Base-by-base conservation (phyloP, 2,113 vertebrate species). In the Conger conger region DNA sequence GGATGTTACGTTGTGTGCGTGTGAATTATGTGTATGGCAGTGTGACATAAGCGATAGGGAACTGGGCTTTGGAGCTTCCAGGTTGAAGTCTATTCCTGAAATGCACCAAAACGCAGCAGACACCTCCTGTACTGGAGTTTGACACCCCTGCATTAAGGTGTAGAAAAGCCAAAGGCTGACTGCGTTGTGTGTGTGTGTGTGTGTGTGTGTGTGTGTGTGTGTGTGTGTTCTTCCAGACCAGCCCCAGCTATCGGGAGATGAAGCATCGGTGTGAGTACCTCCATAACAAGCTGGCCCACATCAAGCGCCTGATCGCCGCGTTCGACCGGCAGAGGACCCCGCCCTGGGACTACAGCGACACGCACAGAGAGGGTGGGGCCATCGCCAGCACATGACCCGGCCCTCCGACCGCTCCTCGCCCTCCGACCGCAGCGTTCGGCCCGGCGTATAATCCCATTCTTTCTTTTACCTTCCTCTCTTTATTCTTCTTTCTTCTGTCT, bases 261-360 rank as follows among this genome's bases (percentile, higher is more conserved):
- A 98, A 98, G 81, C 93, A 93, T 60, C 96, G 96, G 92, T 98
- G 95, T 77, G 94, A 97, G 91, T 97, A 97, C 91, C 95, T 99
- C 91, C 96, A 97, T 93, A 96, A 95, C 91, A 99, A 98, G 91
- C 90, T 98, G 93, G 95, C 96, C 87, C 96, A 98, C 91, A 98
- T 97, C 91, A 98, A 97, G 92, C 94, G 94, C 87, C 96, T 97
- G 9, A 96, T 97, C 91, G 90, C 92, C 83, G 96, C 97, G 90
- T 97, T 95, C 88, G 96, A 97, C 94, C 93, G 96, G 92, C 92
- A 87, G 87, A 93, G 93, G 90, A 92, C 87, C 27, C 93, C 93
- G 88, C 89, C 92, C 18, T 96, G 93, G 94, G 93, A 93, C 89
- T 96, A 96, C 92, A 82, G 77, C 81, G 87, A 57, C 50, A 53